These are phyloP conservation scores for Heteromurus nitidus DNA, from an alignment of 2,888 invertebrate species.

Conservation along the genomic window DNA sequence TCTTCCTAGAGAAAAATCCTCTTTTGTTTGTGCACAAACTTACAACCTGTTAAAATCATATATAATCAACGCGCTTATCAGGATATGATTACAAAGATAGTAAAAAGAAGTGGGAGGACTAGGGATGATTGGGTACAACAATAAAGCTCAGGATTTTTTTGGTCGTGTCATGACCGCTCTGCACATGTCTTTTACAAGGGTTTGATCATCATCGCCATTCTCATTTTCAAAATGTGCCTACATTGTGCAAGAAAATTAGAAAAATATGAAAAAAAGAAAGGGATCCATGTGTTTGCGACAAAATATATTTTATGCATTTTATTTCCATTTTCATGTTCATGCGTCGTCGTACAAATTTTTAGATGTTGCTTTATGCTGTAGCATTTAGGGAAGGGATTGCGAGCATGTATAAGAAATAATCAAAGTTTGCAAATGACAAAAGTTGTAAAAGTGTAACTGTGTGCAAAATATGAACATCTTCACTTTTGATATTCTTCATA, in stretches of 20 bases:
- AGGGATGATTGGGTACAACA: neutral
- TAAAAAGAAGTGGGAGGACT: neutral
- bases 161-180: neutral
- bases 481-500: no score
- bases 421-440: no score
- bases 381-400: no score
- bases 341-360: no score
- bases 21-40: no score
- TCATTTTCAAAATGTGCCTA: neutral
- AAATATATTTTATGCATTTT: constrained; percentile 19
- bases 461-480: no score
- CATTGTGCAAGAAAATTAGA: constrained; percentile 14
- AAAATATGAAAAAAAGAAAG: constrained; percentile 11
- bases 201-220: constrained; percentile 9
- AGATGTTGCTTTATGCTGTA: no score
- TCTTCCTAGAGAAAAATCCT: no score
- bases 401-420: no score
- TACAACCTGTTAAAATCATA: no score
- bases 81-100: neutral
- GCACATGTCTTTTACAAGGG: neutral
- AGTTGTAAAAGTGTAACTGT: no score
- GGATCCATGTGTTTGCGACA: neutral
- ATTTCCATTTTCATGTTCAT: constrained; percentile 17
- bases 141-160: neutral
- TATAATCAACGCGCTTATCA: no score